These are phyloP conservation scores for Caenorhabditis doughertyi DNA, from an alignment of 2,888 invertebrate genomes.

Conservation along the genomic window DNA sequence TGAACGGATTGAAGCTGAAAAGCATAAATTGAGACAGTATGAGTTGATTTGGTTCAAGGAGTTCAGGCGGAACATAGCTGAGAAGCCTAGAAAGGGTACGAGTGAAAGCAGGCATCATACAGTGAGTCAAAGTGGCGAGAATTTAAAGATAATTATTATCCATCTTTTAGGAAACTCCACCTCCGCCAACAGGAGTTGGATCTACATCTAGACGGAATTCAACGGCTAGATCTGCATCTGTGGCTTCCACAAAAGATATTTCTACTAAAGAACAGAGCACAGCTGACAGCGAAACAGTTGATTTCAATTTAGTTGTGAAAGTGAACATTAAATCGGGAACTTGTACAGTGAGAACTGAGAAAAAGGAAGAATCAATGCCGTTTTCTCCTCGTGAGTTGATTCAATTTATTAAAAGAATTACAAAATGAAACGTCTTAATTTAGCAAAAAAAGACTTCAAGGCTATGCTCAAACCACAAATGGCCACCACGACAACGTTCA, in stretches of 20 bases:
- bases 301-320: constrained; percentile 80
- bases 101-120: neutral
- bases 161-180: constrained; percentile 24
- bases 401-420: too few species aligned
- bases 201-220: constrained; percentile 33
- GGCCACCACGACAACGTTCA: constrained; percentile 62
- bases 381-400: constrained; percentile 39
- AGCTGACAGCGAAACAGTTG: constrained; percentile 76
- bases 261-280: constrained; percentile 8
- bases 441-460: constrained; percentile 57
- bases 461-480: constrained; percentile 61
- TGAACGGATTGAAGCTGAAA: constrained; percentile 93
- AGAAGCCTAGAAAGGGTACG: constrained; percentile 46
- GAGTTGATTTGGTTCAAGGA: constrained; percentile 91
- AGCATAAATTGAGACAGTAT: constrained; percentile 92
- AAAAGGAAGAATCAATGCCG: constrained; percentile 51
- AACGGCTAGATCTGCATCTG: neutral
- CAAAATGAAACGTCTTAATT: constrained; percentile 36
- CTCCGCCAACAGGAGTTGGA: neutral
- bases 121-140: too few species aligned
- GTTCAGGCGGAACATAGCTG: constrained; percentile 71
- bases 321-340: constrained; percentile 78
- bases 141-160: neutral
- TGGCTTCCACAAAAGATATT: neutral
- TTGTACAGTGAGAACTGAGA: constrained; percentile 77